Conservation (phyloP, 2,113 vertebrate genomes). For the Platysteira castanea region DNA sequence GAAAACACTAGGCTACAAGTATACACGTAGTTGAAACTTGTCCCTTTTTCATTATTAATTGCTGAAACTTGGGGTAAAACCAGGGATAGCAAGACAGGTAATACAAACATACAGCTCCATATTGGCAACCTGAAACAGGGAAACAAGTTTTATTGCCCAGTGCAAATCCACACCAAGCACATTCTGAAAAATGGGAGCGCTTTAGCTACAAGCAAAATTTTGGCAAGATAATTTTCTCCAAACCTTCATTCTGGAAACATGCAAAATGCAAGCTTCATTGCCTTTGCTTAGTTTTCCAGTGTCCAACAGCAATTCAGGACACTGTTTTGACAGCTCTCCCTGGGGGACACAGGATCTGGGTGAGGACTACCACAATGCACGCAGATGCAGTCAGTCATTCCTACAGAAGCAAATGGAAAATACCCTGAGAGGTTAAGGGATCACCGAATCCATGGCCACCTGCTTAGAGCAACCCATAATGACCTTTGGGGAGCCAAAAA, state of each 20-base stretch:
- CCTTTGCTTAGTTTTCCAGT: not conserved
- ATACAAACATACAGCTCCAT: not conserved
- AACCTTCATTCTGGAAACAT: not conserved
- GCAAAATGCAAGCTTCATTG: not conserved
- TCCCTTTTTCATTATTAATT: not conserved
- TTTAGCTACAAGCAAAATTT: not conserved
- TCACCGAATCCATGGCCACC: not conserved
- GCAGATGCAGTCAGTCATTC: not conserved
- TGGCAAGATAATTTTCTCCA: not conserved
- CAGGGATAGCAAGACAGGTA: not conserved
- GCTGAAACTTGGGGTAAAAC: not conserved
- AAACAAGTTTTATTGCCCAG: not conserved
- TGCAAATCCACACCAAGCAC: not conserved
- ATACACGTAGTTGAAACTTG: not conserved
- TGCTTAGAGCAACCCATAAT: not conserved
- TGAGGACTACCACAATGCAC: not conserved
- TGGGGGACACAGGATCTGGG: fast-evolving
- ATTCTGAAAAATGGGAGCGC: not conserved
- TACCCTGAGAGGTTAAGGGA: not conserved
- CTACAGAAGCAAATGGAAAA: not conserved
- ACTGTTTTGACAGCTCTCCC: not conserved
- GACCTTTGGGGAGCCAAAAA: not conserved
- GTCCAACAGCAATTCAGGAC: not conserved
- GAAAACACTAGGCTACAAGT: not conserved
- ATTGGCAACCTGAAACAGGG: not conserved